Evolutionary conservation across 2,888 invertebrate species (phyloP).

Genomic region (Leptopilina myrica): DNA sequence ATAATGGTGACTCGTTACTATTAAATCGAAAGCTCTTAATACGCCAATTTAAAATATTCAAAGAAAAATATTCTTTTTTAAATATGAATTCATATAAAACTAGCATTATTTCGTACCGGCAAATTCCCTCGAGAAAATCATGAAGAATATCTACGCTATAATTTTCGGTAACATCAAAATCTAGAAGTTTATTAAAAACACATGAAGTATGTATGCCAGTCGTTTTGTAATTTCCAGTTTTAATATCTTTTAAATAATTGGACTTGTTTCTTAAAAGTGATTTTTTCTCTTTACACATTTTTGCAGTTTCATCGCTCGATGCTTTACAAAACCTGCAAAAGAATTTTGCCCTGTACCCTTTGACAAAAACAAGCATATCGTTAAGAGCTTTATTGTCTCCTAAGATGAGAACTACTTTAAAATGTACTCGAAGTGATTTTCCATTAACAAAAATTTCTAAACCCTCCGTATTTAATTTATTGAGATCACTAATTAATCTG

Average conservation of each 20-base stretch:
- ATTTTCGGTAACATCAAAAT: conserved; percentile 23
- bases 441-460: conserved; percentile 33
- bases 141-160: conserved; percentile 23
- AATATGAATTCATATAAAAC: neutral
- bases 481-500: conserved; percentile 40
- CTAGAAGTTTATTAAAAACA: conserved; percentile 16
- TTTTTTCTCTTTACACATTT: conserved; percentile 2
- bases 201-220: conserved; percentile 24
- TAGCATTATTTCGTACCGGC: conserved; percentile 20
- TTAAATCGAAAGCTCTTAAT: conserved; percentile 4
- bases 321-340: conserved; percentile 37
- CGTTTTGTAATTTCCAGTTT: neutral
- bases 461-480: conserved; percentile 41
- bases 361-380: conserved; percentile 41
- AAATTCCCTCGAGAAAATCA: conserved; percentile 12
- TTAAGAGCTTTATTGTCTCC: conserved; percentile 45
- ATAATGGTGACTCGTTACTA: conserved; percentile 5
- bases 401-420: conserved; percentile 43
- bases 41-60: conserved; percentile 2
- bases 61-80: conserved; percentile 7
- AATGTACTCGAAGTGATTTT: conserved; percentile 38
- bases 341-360: conserved; percentile 38
- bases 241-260: neutral
- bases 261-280: conserved; percentile 19
- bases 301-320: neutral